Conservation (phyloP, 2,888 invertebrate genomes). For the Agelastica alni region DNA sequence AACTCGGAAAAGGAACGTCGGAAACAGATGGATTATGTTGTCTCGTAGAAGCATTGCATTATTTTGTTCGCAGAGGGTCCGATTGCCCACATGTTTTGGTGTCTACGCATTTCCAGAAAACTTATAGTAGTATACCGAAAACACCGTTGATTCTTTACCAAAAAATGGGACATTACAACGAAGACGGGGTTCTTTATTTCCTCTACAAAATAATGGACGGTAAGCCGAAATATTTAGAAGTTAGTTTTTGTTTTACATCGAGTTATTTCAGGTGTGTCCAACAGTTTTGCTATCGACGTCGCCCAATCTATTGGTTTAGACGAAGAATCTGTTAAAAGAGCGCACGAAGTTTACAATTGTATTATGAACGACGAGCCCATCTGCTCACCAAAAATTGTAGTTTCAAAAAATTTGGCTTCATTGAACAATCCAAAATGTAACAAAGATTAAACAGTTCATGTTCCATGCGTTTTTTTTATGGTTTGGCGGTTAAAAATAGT, state of each 20-base stretch:
- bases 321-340: slow-evolving; percentile 59
- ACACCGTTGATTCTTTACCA: slow-evolving; percentile 53
- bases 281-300: slow-evolving; percentile 70
- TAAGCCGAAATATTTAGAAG: too few species aligned
- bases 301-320: slow-evolving; percentile 66
- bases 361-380: slow-evolving; percentile 40
- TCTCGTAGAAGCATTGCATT: slow-evolving; percentile 68
- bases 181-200: slow-evolving; percentile 64
- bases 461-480: too few species aligned
- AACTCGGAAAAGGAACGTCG: slow-evolving; percentile 86
- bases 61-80: slow-evolving; percentile 63
- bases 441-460: too few species aligned
- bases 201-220: slow-evolving; percentile 69
- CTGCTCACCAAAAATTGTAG: too few species aligned
- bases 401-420: too few species aligned
- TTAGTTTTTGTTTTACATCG: background rate
- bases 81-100: slow-evolving; percentile 75
- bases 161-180: slow-evolving; percentile 48
- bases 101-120: slow-evolving; percentile 77
- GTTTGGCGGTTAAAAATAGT: too few species aligned
- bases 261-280: slow-evolving; percentile 55
- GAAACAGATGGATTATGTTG: slow-evolving; percentile 77
- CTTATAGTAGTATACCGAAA: slow-evolving; percentile 63
- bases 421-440: too few species aligned
- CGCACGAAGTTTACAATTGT: slow-evolving; percentile 56